A percentile compares a stretch with the other conserved stretches of the same genome.
Conservation (phyloP, 2,113 vertebrate species). For the Apodemus sylvaticus region DNA sequence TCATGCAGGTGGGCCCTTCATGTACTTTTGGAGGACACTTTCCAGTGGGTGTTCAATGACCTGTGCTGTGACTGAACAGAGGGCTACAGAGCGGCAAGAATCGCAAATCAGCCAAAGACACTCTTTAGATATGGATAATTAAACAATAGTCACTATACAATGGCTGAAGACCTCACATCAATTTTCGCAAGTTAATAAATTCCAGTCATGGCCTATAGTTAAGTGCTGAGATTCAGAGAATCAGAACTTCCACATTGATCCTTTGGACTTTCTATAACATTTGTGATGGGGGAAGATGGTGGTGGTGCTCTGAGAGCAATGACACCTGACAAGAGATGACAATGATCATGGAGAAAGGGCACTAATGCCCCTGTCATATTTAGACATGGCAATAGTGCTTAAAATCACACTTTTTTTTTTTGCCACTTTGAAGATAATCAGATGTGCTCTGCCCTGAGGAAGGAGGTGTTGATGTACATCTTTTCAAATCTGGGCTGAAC, state of each 20-base stretch:
- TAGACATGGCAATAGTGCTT: constrained; percentile 53
- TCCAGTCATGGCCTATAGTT: constrained; percentile 77
- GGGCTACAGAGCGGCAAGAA: constrained; percentile 77
- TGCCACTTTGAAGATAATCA: constrained; percentile 58
- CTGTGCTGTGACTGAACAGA: constrained; percentile 79
- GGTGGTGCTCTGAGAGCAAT: background rate
- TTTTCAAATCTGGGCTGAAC: background rate
- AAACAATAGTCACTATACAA: constrained; percentile 83
- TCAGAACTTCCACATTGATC: constrained; percentile 64
- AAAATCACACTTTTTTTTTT: constrained; percentile 43
- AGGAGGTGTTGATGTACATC: background rate
- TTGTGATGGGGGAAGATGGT: background rate
- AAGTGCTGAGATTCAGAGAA: constrained; percentile 80
- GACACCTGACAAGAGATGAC: constrained; percentile 14
- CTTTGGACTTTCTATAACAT: constrained; percentile 75
- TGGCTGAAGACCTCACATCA: constrained; percentile 79
- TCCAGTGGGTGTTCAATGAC: constrained; percentile 81
- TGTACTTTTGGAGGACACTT: constrained; percentile 77
- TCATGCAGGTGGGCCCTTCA: constrained; percentile 77
- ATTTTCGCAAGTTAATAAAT: constrained; percentile 84
- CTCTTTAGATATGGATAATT: constrained; percentile 85
- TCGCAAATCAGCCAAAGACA: constrained; percentile 82
- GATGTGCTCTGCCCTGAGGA: background rate
- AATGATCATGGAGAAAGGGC: constrained; percentile 51
- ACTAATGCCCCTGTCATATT: constrained; percentile 67